Base-by-base conservation (phyloP, 2,113 vertebrate species). In the Gymnocephalus cernua region DNA sequence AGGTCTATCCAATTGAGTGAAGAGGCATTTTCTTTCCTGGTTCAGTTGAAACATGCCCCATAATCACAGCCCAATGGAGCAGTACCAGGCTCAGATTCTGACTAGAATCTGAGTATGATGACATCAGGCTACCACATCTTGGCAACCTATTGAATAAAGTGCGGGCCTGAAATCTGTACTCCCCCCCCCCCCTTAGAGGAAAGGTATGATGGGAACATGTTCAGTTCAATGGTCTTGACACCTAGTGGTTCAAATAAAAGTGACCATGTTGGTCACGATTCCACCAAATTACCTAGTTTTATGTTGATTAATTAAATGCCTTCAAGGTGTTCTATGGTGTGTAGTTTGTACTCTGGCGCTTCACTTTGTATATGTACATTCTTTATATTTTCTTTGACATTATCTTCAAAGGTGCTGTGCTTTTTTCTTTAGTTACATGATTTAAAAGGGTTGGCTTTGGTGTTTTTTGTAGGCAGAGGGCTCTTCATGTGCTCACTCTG, bases 401-500 rank as follows among this genome's bases (percentile, higher is more conserved):
- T 67, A 75, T 88, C 75, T 85, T 19, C 21, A 79, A 81, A 80
- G 59, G 61, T 29, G 54, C 69, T 51, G 38, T 41, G 51, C 57
- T 41, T 73, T 57, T 65, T 63, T n/a, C 44, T 27, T 15, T 67
- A 44, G 8, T 47, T 35, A 25, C 32, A 51, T 76, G 45, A 51
- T 85, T 69, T 86, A 35, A 86, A 88, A 85, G 74, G 53, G 18
- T 72, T 54, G 47, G 53, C 71, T 69, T 61, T 68, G 59, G 47
- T 61, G 67, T 61, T 79, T 79, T 41, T 72, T 88, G 80, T 63
- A 84, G 86, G 54, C 79, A 56, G 38, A 84, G 62, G 56, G 66
- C 41, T 80, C 47, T 50, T 86, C 80, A 68, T 66, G 25, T 74
- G 86, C 83, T 89, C 80, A 50, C 74, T 80, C 53, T 79, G 74